Percentiles rank a stretch among this genome's conserved stretches.
Evolutionary conservation across 2,113 vertebrate genomes (phyloP).

Genomic region (Chrysochloris asiatica): DNA sequence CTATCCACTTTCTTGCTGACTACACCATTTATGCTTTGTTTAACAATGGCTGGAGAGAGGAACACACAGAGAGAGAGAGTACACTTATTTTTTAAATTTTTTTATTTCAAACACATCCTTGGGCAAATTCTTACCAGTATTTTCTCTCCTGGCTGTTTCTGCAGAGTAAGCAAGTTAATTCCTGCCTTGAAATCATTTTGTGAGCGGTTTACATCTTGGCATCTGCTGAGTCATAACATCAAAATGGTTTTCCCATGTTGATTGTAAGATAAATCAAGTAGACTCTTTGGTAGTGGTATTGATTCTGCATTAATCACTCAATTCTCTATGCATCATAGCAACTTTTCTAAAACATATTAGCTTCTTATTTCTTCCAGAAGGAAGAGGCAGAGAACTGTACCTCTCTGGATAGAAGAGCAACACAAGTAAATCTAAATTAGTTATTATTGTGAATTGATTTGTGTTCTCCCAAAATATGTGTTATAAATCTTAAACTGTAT

Average conservation of each 20-base stretch:
- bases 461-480: background rate
- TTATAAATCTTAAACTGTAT: background rate
- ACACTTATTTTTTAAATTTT: background rate
- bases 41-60: background rate
- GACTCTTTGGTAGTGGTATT: constrained; percentile 3
- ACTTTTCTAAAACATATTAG: background rate
- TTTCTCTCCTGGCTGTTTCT: constrained; percentile 53
- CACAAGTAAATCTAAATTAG: background rate
- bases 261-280: constrained; percentile 58
- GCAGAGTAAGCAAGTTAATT: constrained; percentile 47
- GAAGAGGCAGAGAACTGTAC: background rate
- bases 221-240: constrained; percentile 63
- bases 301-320: constrained; percentile 65
- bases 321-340: background rate
- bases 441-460: background rate
- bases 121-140: background rate
- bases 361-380: constrained; percentile 21
- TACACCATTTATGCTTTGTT: background rate
- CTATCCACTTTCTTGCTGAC: background rate
- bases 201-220: constrained; percentile 40
- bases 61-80: no score
- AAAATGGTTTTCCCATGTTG: constrained; percentile 62
- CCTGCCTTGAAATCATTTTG: constrained; percentile 48
- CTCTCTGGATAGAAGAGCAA: constrained; percentile 2
- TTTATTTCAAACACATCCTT: background rate